Conservation (phyloP, 1,140 invertebrate genomes). For the Hycleus phaleratus region DNA sequence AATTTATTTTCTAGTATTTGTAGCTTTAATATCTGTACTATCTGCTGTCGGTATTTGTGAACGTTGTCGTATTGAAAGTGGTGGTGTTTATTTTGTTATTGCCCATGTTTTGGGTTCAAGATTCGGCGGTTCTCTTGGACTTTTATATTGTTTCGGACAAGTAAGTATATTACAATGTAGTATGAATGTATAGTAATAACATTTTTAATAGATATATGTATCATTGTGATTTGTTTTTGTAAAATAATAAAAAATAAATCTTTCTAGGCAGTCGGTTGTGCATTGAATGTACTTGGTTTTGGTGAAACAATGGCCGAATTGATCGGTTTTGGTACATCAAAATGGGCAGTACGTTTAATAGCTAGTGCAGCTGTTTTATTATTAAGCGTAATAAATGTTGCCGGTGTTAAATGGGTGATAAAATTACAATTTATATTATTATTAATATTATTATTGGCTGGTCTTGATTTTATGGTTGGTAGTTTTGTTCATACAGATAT, state of each 20-base stretch:
- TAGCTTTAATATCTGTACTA: slow-evolving; percentile 83
- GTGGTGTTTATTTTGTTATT: slow-evolving; percentile 91
- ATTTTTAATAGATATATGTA: no score
- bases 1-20: slow-evolving; percentile 57
- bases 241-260: no score
- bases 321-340: slow-evolving; percentile 60
- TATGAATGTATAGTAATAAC: no score
- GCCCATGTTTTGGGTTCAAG: slow-evolving; percentile 89
- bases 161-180: slow-evolving; percentile 45
- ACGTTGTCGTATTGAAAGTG: slow-evolving; percentile 86
- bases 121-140: slow-evolving; percentile 83
- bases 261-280: slow-evolving; percentile 84
- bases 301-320: slow-evolving; percentile 89
- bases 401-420: slow-evolving; percentile 89
- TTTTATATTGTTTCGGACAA: slow-evolving; percentile 94
- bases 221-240: not conserved
- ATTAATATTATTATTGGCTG: slow-evolving; percentile 74
- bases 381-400: slow-evolving; percentile 79
- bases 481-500: slow-evolving; percentile 65
- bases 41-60: slow-evolving; percentile 95
- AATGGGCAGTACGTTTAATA: slow-evolving; percentile 71
- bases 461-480: slow-evolving; percentile 82
- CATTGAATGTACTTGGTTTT: slow-evolving; percentile 88
- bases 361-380: slow-evolving; percentile 73
- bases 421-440: slow-evolving; percentile 83